Evolutionary conservation across 2,888 invertebrate genomes (phyloP), one percentile per base, ranked within the genome.

Genomic region (Noctuana brunneofusca): DNA sequence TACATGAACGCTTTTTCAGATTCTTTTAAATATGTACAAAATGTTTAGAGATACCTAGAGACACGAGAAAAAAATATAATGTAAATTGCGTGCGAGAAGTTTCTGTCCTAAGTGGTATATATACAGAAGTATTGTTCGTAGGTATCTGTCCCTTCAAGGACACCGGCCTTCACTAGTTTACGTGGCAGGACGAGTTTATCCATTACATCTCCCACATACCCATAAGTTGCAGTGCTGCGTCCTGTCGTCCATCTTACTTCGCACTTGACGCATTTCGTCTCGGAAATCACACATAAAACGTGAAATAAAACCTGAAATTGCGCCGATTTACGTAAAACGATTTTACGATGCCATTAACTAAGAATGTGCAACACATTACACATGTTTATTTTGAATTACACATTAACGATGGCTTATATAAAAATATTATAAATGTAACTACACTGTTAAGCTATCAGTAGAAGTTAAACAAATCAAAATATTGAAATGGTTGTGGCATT

Each of bases 271-370:
- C 72, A 80, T 72, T 73, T 74, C 71, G 68, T 49, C 67, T 75
- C 75, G 83, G 81, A 86, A 80, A 80, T 79, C 68, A 71, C 69
- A 67, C 72, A 76, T 84, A 81, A 85, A 82, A 75, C 65, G 63
- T 35, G 60, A 72, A 69, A 71, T 75, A 72, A 72, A 75, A 76
- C 69, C 73, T 66, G 71, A 74, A 71, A 30, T 75, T 74, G 68
- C 65, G 68, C 62, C 64, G 64, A 67, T 66, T 68, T 67, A 64
- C 71, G 68, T 66, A 66, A 67, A 67, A 66, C 63, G 57, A 27
- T 65, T 71, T 71, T 66, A 71, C 65, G 64, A 65, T 56, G 54
- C 52, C 54, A 64, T 64, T 66, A 64, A 64, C 38, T 57, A 49
- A 35, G 24, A 58, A 58, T 53, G 32, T 62, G 59, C 49, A 53